These are phyloP conservation scores for Lucifuga dentata DNA, from an alignment of 2,113 vertebrate genomes.

Conservation along the genomic window DNA sequence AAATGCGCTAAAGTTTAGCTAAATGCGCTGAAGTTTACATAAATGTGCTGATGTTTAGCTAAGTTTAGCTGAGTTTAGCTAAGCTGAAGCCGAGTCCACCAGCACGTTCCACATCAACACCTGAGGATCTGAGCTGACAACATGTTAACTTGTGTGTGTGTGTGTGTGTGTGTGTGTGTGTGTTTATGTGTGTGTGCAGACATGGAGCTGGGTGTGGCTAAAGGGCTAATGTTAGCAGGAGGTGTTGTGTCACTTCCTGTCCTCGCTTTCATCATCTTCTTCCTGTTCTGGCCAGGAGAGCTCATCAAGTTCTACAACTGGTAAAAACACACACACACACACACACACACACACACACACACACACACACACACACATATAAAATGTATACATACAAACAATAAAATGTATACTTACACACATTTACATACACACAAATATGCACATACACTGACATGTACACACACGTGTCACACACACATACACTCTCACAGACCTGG, in stretches of 20 bases:
- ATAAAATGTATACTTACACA: too few relatives aligned
- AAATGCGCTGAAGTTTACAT: too few relatives aligned
- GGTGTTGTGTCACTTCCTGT: constrained; percentile 89
- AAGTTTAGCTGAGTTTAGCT: neutral
- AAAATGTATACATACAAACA: too few relatives aligned
- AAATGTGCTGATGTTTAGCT: neutral
- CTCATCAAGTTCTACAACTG: constrained; percentile 92
- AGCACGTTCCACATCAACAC: neutral
- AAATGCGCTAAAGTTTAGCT: too few relatives aligned
- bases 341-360: neutral
- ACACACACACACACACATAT: too few relatives aligned
- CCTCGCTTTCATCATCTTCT: constrained; percentile 87
- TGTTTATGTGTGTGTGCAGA: constrained; percentile 10
- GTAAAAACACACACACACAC: constrained; percentile 78
- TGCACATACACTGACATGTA: too few relatives aligned
- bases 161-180: constrained; percentile 1
- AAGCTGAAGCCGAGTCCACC: neutral
- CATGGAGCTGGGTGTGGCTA: constrained; percentile 88
- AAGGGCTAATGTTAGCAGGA: constrained; percentile 86
- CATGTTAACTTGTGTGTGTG: neutral
- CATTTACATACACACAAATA: too few relatives aligned
- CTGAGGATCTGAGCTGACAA: neutral
- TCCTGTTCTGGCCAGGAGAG: constrained; percentile 88
- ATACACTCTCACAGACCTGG: too few relatives aligned
- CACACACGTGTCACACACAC: too few relatives aligned